These are phyloP conservation scores for Chloropsis cyanopogon DNA, from an alignment of 2,113 vertebrate species.

Conservation along the genomic window DNA sequence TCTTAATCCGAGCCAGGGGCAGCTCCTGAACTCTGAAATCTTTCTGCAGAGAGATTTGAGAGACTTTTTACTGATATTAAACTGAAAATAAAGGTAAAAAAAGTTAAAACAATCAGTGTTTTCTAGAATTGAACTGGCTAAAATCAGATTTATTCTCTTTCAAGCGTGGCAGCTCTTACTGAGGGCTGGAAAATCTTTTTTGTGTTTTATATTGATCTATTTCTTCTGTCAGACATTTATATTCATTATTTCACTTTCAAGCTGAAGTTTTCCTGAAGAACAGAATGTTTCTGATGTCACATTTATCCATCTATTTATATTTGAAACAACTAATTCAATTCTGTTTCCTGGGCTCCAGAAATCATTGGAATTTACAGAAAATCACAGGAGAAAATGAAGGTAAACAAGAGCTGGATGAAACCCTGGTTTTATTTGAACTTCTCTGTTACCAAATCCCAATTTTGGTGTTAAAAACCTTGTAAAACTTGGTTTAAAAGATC, in stretches of 20 bases:
- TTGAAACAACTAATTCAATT: not conserved
- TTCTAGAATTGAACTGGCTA: not conserved
- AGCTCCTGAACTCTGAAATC: constrained; percentile 97
- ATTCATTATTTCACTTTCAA: not conserved
- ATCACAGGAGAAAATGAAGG: not conserved
- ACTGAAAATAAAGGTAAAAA: not conserved
- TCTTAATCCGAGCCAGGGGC: constrained; percentile 97
- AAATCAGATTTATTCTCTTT: not conserved
- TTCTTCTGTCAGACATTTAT: not conserved
- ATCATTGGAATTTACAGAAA: not conserved
- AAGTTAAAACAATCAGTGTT: not conserved
- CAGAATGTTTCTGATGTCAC: not conserved
- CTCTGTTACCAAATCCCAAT: not conserved
- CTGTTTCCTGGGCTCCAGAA: not conserved
- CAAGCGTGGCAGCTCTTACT: not conserved
- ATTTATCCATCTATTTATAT: not conserved
- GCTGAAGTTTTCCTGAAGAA: not conserved
- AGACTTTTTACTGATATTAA: not conserved
- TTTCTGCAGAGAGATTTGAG: constrained; percentile 82
- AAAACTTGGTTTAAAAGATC: not conserved
- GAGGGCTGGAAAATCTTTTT: not conserved
- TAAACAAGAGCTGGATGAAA: not conserved
- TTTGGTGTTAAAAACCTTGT: not conserved
- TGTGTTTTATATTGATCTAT: not conserved
- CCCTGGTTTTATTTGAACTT: not conserved